Percentiles rank a stretch among this genome's conserved stretches.
Evolutionary conservation across 2,888 invertebrate genomes (phyloP).

Genomic region (Diplazon laetatorius): DNA sequence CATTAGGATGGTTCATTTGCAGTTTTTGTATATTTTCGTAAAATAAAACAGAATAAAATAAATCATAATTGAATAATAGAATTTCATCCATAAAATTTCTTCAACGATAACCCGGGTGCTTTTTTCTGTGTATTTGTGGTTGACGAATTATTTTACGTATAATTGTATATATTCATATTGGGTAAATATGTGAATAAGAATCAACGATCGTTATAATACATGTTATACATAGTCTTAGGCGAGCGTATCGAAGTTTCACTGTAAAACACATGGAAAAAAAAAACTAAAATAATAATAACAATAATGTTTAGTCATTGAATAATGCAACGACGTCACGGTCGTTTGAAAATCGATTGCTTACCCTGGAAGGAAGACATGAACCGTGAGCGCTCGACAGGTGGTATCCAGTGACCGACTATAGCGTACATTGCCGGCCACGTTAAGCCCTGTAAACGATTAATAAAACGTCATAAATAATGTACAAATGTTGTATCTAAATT

Average conservation of each 20-base stretch:
- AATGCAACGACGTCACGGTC: conserved; percentile 29
- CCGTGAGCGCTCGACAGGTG: conserved; percentile 87
- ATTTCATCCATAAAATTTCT: too few relatives aligned
- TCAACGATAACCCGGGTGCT: too few relatives aligned
- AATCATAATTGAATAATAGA: too few relatives aligned
- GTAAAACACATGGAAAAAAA: too few relatives aligned
- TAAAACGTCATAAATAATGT: too few relatives aligned
- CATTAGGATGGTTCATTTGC: too few relatives aligned
- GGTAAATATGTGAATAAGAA: conserved; percentile 17
- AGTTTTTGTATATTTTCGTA: too few relatives aligned
- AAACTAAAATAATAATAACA: too few relatives aligned
- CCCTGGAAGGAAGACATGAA: conserved; percentile 91
- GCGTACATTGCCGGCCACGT: conserved; percentile 92
- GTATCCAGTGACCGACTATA: conserved; percentile 89
- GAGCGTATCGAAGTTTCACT: conserved; percentile 80
- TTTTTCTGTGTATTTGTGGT: too few relatives aligned
- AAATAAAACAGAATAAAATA: too few relatives aligned
- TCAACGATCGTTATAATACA: conserved; percentile 60
- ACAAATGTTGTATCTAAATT: too few relatives aligned
- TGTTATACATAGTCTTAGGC: conserved; percentile 68
- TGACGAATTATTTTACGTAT: too few relatives aligned
- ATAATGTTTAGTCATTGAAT: conserved; percentile 68
- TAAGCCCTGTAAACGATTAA: conserved; percentile 83
- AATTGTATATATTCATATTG: conserved; percentile 9
- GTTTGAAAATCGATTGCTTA: conserved; percentile 71